phyloP scores from a whole-genome alignment of 2,113 vertebrate genomes.

The Sinocyclocheilus rhinocerous region DNA sequence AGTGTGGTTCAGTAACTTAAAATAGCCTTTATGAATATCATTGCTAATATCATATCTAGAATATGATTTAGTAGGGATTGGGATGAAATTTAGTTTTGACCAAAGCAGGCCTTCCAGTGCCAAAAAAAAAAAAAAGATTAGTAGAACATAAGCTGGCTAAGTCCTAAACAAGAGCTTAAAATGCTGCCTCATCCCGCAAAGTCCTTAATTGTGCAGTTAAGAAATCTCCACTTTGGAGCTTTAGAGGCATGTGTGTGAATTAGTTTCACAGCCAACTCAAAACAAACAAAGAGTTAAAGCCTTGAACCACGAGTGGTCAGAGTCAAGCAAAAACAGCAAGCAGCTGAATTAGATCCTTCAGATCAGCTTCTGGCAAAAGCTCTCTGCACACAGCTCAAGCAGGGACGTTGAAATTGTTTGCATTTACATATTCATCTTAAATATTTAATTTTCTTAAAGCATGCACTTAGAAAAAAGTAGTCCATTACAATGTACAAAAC shows the following conservation, averaged over 20 bases:
- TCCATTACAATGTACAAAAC: not conserved
- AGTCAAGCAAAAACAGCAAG: slow-evolving; percentile 12
- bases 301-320: slow-evolving; percentile 16
- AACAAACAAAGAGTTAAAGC: slow-evolving; percentile 59
- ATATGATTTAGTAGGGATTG: not conserved
- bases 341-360: not conserved
- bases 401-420: not conserved
- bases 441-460: not conserved
- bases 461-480: not conserved
- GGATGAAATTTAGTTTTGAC: not conserved
- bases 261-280: slow-evolving; percentile 54
- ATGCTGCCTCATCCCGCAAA: slow-evolving; percentile 43
- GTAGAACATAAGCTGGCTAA: slow-evolving; percentile 46
- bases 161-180: slow-evolving; percentile 51
- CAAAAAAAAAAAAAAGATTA: slow-evolving; percentile 42
- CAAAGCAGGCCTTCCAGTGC: slow-evolving; percentile 32
- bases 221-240: slow-evolving; percentile 56
- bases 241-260: slow-evolving; percentile 39
- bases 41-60: not conserved
- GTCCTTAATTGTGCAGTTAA: slow-evolving; percentile 48
- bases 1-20: not conserved
- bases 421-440: not conserved
- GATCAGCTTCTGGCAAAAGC: not conserved
- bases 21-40: not conserved
- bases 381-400: not conserved